Evolutionary conservation across 2,797 vertebrate species (phyloP), one percentile per base, ranked within the genome.

Genomic region (Myioborus melanocephalus): DNA sequence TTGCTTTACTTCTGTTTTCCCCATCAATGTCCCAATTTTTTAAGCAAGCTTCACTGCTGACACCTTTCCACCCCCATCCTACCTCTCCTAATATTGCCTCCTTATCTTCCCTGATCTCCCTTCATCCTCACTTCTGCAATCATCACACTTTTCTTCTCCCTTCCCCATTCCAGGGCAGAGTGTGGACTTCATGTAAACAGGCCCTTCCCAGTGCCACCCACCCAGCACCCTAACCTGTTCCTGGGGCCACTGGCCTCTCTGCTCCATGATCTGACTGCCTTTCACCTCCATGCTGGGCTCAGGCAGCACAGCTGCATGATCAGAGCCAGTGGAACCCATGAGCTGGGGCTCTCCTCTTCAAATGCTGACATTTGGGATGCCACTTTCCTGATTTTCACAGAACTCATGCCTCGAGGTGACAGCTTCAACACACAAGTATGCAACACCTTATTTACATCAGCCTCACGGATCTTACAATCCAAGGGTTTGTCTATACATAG

Each of bases 251-350:
- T 6, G 1, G 50, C 5, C 1, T 37, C 28, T 35, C 26, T 0
- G 0, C 59, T 68, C 59, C 6, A 4, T 32, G 46, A 83, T 37
- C 27, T 2, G 0, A 20, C 27, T 43, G 46, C 18, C 50, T 59
- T 75, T 35, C 35, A 50, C 24, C 43, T 75, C 39, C 2, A 0
- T 6, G 3, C 0, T 59, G 26, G 34, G 44, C 27, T 76, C 10
- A 4, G 66, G 24, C 73, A 87, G 49, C 35, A 65, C 2, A 10
- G 61, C 60, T 70, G 28, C 39, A 26, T 14, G 23, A 78, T n/a
- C 43, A 3, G 2, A 47, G 47, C 18, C 37, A 69, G 53, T 14
- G 0, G 15, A 86, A 52, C 32, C 23, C 28, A 0, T 1, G 7
- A 56, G 47, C 63, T 52, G 8, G 9, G 30, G 32, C 60, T 78